Conservation (phyloP, 37 sponge, comb jelly and placozoan species). For the Chondrilla cf. caribensis region DNA sequence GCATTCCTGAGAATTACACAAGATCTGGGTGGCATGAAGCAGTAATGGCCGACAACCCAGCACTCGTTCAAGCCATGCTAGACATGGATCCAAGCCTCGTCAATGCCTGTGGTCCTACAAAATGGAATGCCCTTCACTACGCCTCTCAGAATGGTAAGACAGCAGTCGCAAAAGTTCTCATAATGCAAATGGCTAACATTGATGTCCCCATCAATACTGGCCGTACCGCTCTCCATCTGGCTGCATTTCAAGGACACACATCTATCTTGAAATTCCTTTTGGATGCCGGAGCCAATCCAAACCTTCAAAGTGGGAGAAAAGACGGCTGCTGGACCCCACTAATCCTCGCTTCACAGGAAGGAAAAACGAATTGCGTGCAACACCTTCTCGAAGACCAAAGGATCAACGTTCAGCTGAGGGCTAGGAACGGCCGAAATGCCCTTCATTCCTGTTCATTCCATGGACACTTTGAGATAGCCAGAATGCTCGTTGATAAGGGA, state of each 20-base stretch:
- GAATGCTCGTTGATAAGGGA: slow-evolving; percentile 26
- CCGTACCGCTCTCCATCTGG: slow-evolving; percentile 69
- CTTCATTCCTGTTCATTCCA: slow-evolving; percentile 74
- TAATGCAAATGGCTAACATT: slow-evolving; percentile 32
- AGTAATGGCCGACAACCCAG: slow-evolving; percentile 49
- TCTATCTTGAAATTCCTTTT: slow-evolving; percentile 56
- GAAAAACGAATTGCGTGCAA: slow-evolving; percentile 6
- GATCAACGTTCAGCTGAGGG: too few relatives aligned
- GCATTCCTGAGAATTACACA: too few relatives aligned
- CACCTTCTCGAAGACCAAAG: too few relatives aligned
- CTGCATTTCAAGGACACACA: slow-evolving; percentile 73
- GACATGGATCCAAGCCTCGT: too few relatives aligned
- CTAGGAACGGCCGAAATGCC: too few relatives aligned
- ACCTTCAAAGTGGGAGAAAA: slow-evolving; percentile 48
- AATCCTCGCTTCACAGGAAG: slow-evolving; percentile 6
- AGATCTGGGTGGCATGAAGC: slow-evolving; percentile 53
- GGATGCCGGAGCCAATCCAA: slow-evolving; percentile 26
- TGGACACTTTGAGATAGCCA: slow-evolving; percentile 42
- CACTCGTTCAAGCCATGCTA: slow-evolving; percentile 38
- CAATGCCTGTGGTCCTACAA: slow-evolving; percentile 50
- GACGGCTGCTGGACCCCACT: slow-evolving; percentile 76
- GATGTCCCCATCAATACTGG: slow-evolving; percentile 61
- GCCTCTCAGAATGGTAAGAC: slow-evolving; percentile 66
- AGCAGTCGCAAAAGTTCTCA: slow-evolving; percentile 31
- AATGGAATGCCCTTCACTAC: slow-evolving; percentile 72